phyloP scores from a whole-genome alignment of 1,140 invertebrate species.

The Ruditapes philippinarum region DNA sequence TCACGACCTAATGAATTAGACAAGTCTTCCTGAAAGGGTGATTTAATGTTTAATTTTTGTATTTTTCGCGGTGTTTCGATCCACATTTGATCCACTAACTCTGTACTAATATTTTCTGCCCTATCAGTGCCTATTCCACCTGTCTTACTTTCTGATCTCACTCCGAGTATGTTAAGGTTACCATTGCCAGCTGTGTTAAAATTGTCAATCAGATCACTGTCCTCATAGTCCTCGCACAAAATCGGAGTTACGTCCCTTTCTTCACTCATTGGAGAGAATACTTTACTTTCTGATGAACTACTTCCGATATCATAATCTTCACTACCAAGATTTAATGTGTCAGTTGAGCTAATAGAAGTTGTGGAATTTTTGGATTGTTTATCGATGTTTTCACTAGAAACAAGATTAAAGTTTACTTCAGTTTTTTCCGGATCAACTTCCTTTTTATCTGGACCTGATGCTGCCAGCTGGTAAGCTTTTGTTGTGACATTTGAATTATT shows the following conservation, averaged over 20 bases:
- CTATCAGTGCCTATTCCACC: not conserved
- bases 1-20: constrained; percentile 32
- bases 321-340: not conserved
- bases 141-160: not conserved
- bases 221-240: not conserved
- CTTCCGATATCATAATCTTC: not conserved
- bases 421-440: too few relatives aligned
- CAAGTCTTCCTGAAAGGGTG: constrained; percentile 52
- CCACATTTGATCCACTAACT: constrained; percentile 45
- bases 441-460: too few relatives aligned
- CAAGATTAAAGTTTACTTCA: too few relatives aligned
- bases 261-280: constrained; percentile 6
- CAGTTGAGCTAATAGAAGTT: not conserved
- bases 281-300: not conserved
- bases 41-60: constrained; percentile 57
- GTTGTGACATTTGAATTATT: too few relatives aligned
- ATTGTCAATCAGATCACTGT: not conserved
- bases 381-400: not conserved
- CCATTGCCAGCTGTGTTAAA: not conserved
- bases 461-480: not conserved
- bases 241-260: constrained; percentile 27
- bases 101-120: not conserved
- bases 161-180: too few relatives aligned
- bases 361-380: not conserved
- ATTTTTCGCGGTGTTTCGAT: constrained; percentile 53